phyloP scores from a whole-genome alignment of 2,797 vertebrate species.

The Neopelma chrysocephalum region DNA sequence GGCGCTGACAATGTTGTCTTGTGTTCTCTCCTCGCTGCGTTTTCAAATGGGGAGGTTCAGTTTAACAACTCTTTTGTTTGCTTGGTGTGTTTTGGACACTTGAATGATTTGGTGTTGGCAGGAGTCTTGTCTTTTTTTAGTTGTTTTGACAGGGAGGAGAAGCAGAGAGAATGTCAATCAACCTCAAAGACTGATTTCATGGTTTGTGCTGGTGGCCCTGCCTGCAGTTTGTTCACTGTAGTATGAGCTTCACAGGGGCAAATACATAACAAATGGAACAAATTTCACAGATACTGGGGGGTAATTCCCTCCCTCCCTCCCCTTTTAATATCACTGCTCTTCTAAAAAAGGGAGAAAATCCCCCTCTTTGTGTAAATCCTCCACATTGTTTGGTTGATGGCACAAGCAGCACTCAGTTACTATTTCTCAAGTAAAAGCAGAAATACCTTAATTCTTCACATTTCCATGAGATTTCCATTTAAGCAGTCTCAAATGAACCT shows the following conservation, averaged over 20 bases:
- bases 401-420: background rate
- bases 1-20: slow-evolving; percentile 57
- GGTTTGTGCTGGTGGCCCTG: background rate
- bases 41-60: slow-evolving; percentile 16
- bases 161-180: background rate
- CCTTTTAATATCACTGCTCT: background rate
- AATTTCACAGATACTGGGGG: background rate
- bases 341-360: accelerated
- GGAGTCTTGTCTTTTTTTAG: background rate
- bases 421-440: background rate
- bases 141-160: slow-evolving; percentile 43
- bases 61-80: slow-evolving; percentile 70
- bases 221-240: accelerated
- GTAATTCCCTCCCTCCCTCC: accelerated
- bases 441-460: background rate
- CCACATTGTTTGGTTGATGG: background rate
- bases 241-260: background rate
- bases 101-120: background rate
- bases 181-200: background rate
- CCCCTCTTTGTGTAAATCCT: background rate
- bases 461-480: background rate
- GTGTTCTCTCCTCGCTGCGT: slow-evolving; percentile 38
- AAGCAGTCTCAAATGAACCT: background rate
- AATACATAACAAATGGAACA: background rate
- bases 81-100: slow-evolving; percentile 42